Percentiles rank a stretch among this genome's conserved stretches.
These are phyloP conservation scores for Ictalurus furcatus DNA, from an alignment of 2,113 vertebrate genomes.

Conservation along the genomic window DNA sequence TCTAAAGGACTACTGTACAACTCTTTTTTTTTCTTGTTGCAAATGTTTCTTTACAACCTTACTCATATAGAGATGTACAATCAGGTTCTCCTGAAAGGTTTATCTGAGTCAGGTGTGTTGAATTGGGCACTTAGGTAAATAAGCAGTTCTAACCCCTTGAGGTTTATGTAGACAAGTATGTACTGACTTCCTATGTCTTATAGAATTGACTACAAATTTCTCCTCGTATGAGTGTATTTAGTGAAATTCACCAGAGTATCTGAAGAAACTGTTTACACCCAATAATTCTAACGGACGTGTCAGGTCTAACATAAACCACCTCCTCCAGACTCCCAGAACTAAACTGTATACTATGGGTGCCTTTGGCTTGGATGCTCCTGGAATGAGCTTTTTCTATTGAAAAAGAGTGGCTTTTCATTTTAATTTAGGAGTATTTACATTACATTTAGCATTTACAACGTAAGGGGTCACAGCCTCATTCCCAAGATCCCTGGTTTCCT, in stretches of 20 bases:
- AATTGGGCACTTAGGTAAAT: neutral
- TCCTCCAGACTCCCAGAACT: too few relatives aligned
- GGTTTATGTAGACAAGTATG: neutral
- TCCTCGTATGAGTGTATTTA: neutral
- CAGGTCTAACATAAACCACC: neutral
- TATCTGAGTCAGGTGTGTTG: neutral
- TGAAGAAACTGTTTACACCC: neutral
- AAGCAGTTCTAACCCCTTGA: neutral
- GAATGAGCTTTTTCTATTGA: too few relatives aligned
- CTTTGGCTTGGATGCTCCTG: neutral
- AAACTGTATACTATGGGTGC: too few relatives aligned
- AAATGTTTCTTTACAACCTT: neutral
- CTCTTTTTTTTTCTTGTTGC: neutral
- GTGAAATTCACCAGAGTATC: neutral
- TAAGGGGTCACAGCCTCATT: neutral
- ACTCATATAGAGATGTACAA: neutral
- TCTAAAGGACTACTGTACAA: neutral
- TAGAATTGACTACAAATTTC: neutral
- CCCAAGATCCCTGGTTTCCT: neutral
- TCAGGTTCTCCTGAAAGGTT: neutral
- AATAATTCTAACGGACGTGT: neutral
- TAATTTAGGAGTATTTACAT: neutral
- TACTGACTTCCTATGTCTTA: neutral
- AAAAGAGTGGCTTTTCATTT: neutral
- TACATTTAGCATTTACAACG: neutral